Evolutionary conservation across 2,888 invertebrate genomes (phyloP).

Genomic region (Platynereis dumerilii): DNA sequence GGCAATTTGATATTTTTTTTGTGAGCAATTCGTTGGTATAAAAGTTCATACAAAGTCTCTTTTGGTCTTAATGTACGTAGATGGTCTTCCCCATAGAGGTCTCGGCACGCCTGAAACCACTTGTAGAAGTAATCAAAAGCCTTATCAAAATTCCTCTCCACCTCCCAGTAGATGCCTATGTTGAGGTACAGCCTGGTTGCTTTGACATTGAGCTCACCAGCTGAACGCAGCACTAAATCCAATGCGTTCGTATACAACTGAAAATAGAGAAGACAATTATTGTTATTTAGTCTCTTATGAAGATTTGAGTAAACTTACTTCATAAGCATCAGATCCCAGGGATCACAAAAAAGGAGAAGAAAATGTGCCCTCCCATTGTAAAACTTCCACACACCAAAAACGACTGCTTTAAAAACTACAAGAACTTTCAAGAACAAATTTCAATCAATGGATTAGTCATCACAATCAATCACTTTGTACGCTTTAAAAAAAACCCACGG

Average conservation of each 20-base stretch:
- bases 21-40: neutral
- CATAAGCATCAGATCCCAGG: too few species aligned
- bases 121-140: conserved; percentile 37
- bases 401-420: too few species aligned
- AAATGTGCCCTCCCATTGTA: too few species aligned
- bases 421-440: too few species aligned
- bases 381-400: too few species aligned
- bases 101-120: conserved; percentile 7
- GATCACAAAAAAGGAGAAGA: too few species aligned
- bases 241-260: conserved; percentile 57
- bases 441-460: too few species aligned
- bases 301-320: too few species aligned
- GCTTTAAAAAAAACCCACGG: too few species aligned
- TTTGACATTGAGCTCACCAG: conserved; percentile 40
- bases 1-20: conserved; percentile 6
- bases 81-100: conserved; percentile 15
- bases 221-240: conserved; percentile 58
- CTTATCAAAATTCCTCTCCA: conserved; percentile 37
- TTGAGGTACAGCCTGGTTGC: conserved; percentile 41
- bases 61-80: neutral
- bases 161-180: conserved; percentile 42
- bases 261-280: conserved; percentile 15
- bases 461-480: too few species aligned
- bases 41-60: conserved; percentile 8
- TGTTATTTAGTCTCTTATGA: too few species aligned